Base-by-base conservation (phyloP, 1,140 invertebrate genomes). In the Zophobas morio region DNA sequence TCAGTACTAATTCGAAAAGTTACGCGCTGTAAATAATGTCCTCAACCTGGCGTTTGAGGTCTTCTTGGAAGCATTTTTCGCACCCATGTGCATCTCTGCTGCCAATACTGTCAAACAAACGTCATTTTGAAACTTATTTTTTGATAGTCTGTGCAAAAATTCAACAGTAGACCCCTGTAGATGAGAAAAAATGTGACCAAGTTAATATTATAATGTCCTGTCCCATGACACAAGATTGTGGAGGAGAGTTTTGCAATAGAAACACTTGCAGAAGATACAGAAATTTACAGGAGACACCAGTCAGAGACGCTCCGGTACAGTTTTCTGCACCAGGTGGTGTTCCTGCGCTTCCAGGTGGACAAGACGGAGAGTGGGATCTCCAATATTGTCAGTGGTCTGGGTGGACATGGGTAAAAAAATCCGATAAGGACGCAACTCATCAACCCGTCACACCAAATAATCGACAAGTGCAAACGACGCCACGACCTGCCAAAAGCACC, bases 361-460 rank as follows among this genome's bases (percentile, higher is more conserved):
- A 34, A 4, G 3, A 40, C 40, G 40, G 47, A 8, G 33, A 36
- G 6, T 72, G 70, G 70, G 70, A 72, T 36, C 36, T 72, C 1
- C 70, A 72, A 33, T 72, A 42, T 34, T 72, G 70, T 34, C 49
- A 72, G 46, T 72, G 46, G 70, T 72, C n/a, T 1, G 70, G 70
- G 3, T 72, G 70, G 70, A 72, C 47, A 4, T 72, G 46, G 46
- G 51, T 54, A n/a, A 72, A 35, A 72, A 72, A 51, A 53, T 8
- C 2, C 8, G 60, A 42, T 4, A 63, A 20, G 32, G 60, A 66
- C 39, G 20, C 56, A 36, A 20, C 20, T 20, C 20, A 20, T 20
- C 20, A 20, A 20, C 20, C 20, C 20, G 20, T 20, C 20, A 20
- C 20, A 20, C 20, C 20, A 20, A 20, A 20, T 20, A 20, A 20